phyloP scores from a whole-genome alignment of 2,113 vertebrate species.

The Tupaia chinensis region DNA sequence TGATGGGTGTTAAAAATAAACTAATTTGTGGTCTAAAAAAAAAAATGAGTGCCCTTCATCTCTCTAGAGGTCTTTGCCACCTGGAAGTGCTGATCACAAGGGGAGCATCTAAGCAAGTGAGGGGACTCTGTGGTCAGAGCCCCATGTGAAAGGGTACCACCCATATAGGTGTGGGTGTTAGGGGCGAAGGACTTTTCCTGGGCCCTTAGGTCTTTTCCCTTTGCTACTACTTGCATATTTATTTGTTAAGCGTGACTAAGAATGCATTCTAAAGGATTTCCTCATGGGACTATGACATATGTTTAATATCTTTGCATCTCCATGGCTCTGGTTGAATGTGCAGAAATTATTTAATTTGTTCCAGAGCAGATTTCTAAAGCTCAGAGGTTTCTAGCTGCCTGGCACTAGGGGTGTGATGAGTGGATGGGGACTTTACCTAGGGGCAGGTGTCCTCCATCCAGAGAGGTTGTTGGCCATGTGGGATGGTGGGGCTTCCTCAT shows the following conservation, averaged over 20 bases:
- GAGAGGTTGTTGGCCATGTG: rapidly evolving
- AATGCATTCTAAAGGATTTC: not conserved
- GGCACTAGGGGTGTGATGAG: rapidly evolving
- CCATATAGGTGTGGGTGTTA: rapidly evolving
- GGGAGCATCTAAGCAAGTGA: not conserved
- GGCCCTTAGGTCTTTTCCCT: not conserved
- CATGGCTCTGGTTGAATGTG: not conserved
- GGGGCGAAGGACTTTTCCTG: not conserved
- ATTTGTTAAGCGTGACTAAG: not conserved
- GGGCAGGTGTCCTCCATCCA: too few relatives aligned
- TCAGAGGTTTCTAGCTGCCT: not conserved
- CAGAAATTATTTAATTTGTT: not conserved
- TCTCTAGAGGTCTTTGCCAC: not conserved
- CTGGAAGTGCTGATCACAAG: not conserved
- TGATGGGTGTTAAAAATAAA: too few relatives aligned
- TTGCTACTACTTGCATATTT: not conserved
- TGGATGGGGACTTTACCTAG: too few relatives aligned
- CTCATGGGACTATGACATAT: not conserved
- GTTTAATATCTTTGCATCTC: not conserved
- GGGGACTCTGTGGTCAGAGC: not conserved
- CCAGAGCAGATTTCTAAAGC: not conserved
- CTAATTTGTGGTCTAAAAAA: too few relatives aligned
- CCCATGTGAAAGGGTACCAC: rapidly evolving
- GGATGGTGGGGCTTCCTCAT: not conserved
- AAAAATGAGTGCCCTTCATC: not conserved